phyloP scores from a whole-genome alignment of 1,140 invertebrate species.

The Antheraea mylitta region DNA sequence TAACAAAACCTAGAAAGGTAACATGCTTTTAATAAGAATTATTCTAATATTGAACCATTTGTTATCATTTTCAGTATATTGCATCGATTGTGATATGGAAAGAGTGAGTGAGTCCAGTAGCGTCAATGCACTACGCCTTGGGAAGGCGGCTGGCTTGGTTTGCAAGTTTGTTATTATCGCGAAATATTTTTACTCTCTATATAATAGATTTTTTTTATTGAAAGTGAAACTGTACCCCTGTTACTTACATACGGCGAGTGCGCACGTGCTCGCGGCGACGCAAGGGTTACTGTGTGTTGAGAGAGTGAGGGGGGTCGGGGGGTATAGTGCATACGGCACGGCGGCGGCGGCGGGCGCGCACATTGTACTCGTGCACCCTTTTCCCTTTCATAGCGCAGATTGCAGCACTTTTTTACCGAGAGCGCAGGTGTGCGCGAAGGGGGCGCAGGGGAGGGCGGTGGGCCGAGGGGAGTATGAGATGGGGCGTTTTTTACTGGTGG shows the following conservation, averaged over 20 bases:
- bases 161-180: not conserved
- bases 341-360: slow-evolving; percentile 22
- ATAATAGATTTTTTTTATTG: not conserved
- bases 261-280: slow-evolving; percentile 23
- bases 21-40: too few relatives aligned
- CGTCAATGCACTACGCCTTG: too few relatives aligned
- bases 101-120: too few relatives aligned
- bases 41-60: too few relatives aligned
- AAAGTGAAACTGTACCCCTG: slow-evolving; percentile 34
- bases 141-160: too few relatives aligned
- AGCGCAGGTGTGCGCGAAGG: slow-evolving; percentile 23
- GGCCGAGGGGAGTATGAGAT: slow-evolving; percentile 22
- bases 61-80: too few relatives aligned
- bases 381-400: slow-evolving; percentile 39
- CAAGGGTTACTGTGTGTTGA: not conserved
- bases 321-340: slow-evolving; percentile 26
- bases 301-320: not conserved
- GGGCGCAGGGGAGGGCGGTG: slow-evolving; percentile 22
- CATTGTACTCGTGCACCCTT: slow-evolving; percentile 27
- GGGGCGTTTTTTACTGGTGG: slow-evolving; percentile 45
- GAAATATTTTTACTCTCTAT: not conserved
- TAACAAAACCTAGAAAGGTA: too few relatives aligned
- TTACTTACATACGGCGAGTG: slow-evolving; percentile 12
- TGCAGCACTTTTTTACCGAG: slow-evolving; percentile 32
- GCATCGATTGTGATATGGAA: too few relatives aligned